Percentiles rank a stretch among this genome's conserved stretches.
Evolutionary conservation across 1,140 invertebrate genomes (phyloP).

Genomic region (Temnothorax nylanderi): DNA sequence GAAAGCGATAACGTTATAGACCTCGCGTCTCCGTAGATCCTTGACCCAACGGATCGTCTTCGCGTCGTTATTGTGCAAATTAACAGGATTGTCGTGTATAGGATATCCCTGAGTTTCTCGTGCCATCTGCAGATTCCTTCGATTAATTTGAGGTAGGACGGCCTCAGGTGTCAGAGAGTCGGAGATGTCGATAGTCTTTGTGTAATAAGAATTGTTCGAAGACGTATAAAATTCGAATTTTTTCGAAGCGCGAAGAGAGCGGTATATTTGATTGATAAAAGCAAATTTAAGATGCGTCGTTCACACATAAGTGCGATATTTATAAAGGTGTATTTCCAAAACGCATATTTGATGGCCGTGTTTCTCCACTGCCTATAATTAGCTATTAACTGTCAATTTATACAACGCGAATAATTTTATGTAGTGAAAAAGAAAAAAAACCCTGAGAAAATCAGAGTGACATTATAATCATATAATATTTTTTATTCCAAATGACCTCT

Average conservation of each 20-base stretch:
- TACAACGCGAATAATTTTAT: neutral
- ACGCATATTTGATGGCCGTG: neutral
- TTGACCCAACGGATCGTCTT: neutral
- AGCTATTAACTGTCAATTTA: neutral
- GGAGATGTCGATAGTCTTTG: neutral
- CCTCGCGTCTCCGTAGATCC: neutral
- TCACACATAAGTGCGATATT: neutral
- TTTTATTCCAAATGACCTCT: neutral
- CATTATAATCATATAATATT: neutral
- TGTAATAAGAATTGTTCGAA: neutral
- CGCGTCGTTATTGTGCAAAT: neutral
- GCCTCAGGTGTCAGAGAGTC: too few relatives aligned
- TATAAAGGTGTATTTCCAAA: neutral
- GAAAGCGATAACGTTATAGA: slow-evolving; percentile 33
- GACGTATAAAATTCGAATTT: neutral
- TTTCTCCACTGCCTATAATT: neutral
- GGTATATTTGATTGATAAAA: neutral
- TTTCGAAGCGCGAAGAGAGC: neutral
- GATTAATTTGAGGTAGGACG: neutral
- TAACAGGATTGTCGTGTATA: neutral
- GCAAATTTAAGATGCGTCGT: neutral
- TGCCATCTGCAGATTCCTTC: neutral
- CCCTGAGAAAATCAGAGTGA: neutral
- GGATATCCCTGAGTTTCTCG: neutral
- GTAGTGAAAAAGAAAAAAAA: neutral